Evolutionary conservation across 2,113 vertebrate genomes (phyloP), one percentile per base, ranked within the genome.

Genomic region (Todiramphus chloris): DNA sequence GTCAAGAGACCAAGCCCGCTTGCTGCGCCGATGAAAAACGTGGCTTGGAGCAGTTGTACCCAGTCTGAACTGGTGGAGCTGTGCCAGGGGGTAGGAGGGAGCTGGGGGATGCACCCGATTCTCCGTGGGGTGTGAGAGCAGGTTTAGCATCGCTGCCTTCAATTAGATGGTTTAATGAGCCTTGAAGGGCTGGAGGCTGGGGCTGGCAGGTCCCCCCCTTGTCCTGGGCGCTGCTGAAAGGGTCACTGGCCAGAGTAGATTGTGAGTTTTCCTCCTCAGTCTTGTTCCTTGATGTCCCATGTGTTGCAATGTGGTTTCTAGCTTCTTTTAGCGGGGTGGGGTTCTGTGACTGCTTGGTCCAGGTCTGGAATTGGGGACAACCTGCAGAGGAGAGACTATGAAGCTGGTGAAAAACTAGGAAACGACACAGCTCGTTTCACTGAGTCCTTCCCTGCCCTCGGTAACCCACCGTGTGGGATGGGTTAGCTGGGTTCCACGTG

Each of bases 401-500:
- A 74, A 73, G 44, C 10, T 82, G 64, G 19, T 8, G 50, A 16
- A 56, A 37, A 74, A 64, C 67, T 79, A 74, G 43, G 11, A 64
- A 33, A 13, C 10, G 56, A 7, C 6, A 5, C 0, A 1, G 28
- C 11, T 35, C 2, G 0, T n/a, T 89, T 46, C 33, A 6, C 16
- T 1, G 12, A 41, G 13, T 19, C 43, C 28, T 68, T 51, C 50
- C 58, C 68, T 53, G 46, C 62, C 25, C 33, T 50, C 48, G 13
- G n/a, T 31, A 48, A 5, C 79, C 58, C 67, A 12, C 1, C 1
- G 1, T 0, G 0, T 50, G 33, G 35, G 13, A 10, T 1, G 16
- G 33, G 20, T 33, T 20, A 3, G 20, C 35, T 18, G 80, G 60
- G 28, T 2, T 74, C 30, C 21, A 5, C 2, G 0, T 16, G 73